phyloP scores from a whole-genome alignment of 1,140 invertebrate genomes.

The Drosophila bocqueti region DNA sequence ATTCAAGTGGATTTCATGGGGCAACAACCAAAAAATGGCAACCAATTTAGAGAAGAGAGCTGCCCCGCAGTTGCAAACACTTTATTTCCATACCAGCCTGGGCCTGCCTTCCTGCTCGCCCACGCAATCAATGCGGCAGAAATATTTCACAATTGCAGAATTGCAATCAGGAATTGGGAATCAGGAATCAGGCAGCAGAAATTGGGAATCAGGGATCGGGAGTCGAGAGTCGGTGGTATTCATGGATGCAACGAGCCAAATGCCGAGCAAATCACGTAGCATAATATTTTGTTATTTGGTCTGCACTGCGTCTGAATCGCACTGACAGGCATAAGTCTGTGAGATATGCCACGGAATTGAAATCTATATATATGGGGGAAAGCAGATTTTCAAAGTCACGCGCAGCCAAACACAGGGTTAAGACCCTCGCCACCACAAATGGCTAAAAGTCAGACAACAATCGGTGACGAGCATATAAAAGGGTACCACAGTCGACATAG shows the following conservation, averaged over 20 bases:
- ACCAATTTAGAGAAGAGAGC: conserved; percentile 42
- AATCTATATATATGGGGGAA: conserved; percentile 32
- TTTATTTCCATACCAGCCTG: conserved; percentile 22
- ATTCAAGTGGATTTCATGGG: conserved; percentile 44
- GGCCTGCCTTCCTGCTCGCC: conserved; percentile 19
- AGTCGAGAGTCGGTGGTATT: conserved; percentile 20
- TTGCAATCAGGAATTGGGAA: conserved; percentile 64
- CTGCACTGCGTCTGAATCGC: conserved; percentile 29
- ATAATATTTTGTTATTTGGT: conserved; percentile 77
- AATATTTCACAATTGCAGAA: conserved; percentile 64
- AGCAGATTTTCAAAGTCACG: conserved; percentile 78
- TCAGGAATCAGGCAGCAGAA: conserved; percentile 5
- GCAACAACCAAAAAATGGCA: conserved; percentile 53
- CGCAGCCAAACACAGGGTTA: conserved; percentile 49
- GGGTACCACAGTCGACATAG: conserved; percentile 13
- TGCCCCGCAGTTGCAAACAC: conserved; percentile 5
- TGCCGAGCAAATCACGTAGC: conserved; percentile 72
- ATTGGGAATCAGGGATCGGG: background rate
- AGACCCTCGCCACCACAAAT: conserved; percentile 35
- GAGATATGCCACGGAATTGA: conserved; percentile 48
- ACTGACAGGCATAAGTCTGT: conserved; percentile 63
- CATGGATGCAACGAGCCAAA: conserved; percentile 66
- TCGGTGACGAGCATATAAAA: conserved; percentile 35
- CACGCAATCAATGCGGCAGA: conserved; percentile 59
- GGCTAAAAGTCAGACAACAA: conserved; percentile 44